Evolutionary conservation across 1,140 invertebrate species (phyloP), one percentile per base, ranked within the genome.

Genomic region (Acromyrmex heyeri): DNA sequence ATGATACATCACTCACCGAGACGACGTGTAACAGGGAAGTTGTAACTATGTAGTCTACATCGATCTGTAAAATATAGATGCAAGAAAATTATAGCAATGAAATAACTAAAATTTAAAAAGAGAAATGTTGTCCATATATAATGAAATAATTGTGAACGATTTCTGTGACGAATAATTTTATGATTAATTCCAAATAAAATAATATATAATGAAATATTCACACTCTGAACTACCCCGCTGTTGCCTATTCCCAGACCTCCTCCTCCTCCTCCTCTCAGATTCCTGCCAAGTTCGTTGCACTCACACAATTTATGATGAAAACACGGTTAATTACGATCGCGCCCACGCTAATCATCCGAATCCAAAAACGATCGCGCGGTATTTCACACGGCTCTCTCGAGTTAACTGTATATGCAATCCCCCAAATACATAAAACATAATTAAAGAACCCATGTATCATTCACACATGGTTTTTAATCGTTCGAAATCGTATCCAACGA

Each of bases 241-340:
- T 62, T 14, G 14, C 59, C 27, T 16, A 7, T 21, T 27, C 59
- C 59, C 12, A 27, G 24, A 8, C 24, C 24, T 62, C 24, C 59
- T 30, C 38, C 38, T 30, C 38, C 38, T 38, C 24, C 24, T 65
- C 30, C 64, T 65, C 34, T 38, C 64, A n/a, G 64, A 27, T 38
- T 12, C 4, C 8, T n/a, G 18, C 18, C 64, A n/a, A 8, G 10
- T 21, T 65, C 34, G 62, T 65, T 34, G 62, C 62, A 34, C 7
- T 10, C 55, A 21, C 30, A 65, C 62, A 34, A 27, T 12, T 14
- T 18, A n/a, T 30, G 24, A 18, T 16, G 61, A 34, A 10, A 30
- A 34, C 18, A 34, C 62, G 62, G 34, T 38, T 65, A 65, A 65
- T 65, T 65, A 65, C 62, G 7, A 65, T 65, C 30, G 16, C 64